Conservation (phyloP, 2,797 vertebrate genomes). For the Hafferia zeledoni region DNA sequence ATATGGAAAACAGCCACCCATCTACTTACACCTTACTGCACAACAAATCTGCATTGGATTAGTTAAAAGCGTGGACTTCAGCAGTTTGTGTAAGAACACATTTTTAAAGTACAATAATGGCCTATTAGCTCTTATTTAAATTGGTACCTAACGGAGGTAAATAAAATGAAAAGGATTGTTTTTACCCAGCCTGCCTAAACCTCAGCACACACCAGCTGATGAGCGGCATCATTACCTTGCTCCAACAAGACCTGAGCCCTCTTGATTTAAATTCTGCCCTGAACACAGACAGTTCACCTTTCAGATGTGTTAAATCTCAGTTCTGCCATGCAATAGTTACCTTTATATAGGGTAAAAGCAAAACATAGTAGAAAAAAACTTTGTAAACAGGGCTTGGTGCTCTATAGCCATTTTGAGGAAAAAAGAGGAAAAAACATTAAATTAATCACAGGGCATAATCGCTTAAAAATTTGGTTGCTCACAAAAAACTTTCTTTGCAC, state of each 20-base stretch:
- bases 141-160: not conserved
- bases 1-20: not conserved
- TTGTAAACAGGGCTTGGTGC: not conserved
- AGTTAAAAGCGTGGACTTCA: not conserved
- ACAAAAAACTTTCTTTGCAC: slow-evolving; percentile 8
- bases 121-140: not conserved
- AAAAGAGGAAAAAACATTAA: not conserved
- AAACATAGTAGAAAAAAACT: not conserved
- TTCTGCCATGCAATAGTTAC: not conserved
- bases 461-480: not conserved
- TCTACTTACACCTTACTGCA: not conserved
- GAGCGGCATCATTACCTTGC: not conserved
- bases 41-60: not conserved
- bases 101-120: not conserved
- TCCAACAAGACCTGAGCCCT: not conserved
- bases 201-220: not conserved
- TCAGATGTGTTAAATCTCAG: not conserved
- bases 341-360: not conserved
- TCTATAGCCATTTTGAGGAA: not conserved
- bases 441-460: not conserved
- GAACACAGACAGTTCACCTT: not conserved
- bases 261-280: not conserved
- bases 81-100: not conserved
- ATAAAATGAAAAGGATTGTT: not conserved
- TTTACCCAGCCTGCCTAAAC: not conserved